Evolutionary conservation across 2,113 vertebrate genomes (phyloP), one percentile per base, ranked within the genome.

Genomic region (Meles meles): DNA sequence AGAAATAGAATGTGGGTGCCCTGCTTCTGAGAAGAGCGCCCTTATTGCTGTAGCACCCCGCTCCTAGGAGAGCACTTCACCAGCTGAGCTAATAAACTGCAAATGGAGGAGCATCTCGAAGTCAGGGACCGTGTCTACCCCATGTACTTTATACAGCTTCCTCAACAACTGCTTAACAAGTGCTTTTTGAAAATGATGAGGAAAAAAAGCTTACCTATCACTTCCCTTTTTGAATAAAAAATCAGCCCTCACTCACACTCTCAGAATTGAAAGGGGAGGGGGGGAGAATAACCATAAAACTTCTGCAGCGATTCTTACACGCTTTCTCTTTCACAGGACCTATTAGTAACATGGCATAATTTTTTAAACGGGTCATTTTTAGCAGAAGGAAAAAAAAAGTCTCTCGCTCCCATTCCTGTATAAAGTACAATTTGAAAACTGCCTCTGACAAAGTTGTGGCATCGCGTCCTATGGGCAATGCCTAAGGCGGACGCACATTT

Each of bases 401-500:
- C 39, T 37, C 67, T 81, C 34, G 1, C 39, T 94, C 52, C 72
- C 74, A 31, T 90, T 69, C 37, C 74, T 95, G 80, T 92, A 89
- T 6, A 93, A 96, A 94, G 5, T 59, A 85, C 69, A 82, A 52
- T 97, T 96, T 98, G 95, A 92, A 97, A 98, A 93, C 71, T 83
- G 81, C 90, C 94, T 98, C 97, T 82, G 74, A 91, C 92, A 97
- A 97, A 97, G 82, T 76, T 93, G 69, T 95, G 96, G 82, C 86
- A 34, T 93, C 67, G 80, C 92, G 23, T 91, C 96, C 98, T 97
- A n/a, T 72, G 90, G 97, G 98, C 97, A 0, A 25, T 96, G 98
- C 98, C 98, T 96, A 80, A 93, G 96, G 98, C 98, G 87, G 96
- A 29, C 61, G 21, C 86, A 67, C 67, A 76, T 97, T 97, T 97